phyloP scores from a whole-genome alignment of 2,797 vertebrate species.

The Brachyalestes nurse region DNA sequence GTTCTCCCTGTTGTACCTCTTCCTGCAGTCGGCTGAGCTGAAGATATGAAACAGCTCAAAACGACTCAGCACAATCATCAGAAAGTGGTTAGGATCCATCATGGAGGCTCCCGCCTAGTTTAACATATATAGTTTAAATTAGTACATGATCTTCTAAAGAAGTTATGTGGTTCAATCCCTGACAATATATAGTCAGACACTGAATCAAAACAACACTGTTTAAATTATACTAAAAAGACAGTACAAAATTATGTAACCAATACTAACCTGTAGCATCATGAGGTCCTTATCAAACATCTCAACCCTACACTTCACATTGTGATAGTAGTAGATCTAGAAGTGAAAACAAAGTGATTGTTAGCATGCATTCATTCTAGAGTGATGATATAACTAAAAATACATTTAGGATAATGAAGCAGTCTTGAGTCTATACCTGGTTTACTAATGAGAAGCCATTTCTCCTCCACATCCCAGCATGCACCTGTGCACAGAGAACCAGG shows the following conservation, averaged over 20 bases:
- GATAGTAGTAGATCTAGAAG: conserved; percentile 96
- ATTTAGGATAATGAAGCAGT: neutral
- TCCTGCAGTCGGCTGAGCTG: conserved; percentile 89
- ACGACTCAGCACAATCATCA: conserved; percentile 94
- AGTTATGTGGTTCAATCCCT: neutral
- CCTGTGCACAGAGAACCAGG: conserved; percentile 94
- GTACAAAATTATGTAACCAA: neutral
- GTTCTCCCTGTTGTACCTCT: conserved; percentile 87
- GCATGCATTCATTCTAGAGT: neutral
- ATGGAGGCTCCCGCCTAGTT: conserved; percentile 92
- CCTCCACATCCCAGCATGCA: conserved; percentile 98
- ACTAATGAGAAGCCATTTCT: conserved; percentile 97
- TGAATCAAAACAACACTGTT: neutral
- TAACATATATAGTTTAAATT: neutral
- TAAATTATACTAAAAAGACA: neutral
- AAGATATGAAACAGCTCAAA: conserved; percentile 97
- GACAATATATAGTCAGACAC: neutral
- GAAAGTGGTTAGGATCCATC: conserved; percentile 99
- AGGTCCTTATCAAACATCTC: conserved; percentile 99
- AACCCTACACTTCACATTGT: conserved; percentile 95
- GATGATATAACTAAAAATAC: neutral
- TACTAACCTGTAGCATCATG: conserved; percentile 92
- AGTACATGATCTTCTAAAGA: neutral
- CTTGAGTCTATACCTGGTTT: conserved; percentile 87
- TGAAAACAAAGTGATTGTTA: neutral